Evolutionary conservation across 1,140 invertebrate species (phyloP), one percentile per base, ranked within the genome.

Genomic region (Hydropsyche tenuis): DNA sequence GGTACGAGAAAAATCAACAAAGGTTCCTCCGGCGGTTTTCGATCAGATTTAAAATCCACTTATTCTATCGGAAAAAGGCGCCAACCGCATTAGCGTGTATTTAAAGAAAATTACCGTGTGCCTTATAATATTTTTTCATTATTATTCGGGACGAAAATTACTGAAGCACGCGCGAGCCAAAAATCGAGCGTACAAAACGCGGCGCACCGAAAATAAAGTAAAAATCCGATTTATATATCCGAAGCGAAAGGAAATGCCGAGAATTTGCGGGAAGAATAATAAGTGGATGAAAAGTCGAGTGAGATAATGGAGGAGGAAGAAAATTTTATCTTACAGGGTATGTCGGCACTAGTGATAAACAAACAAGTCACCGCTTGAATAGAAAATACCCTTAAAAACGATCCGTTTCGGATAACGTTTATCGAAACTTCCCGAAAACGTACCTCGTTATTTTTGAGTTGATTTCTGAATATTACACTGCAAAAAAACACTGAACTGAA

Each of bases 241-340:
- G 74, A 25, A 48, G 30, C 65, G 45, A 63, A 53, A 73, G 70
- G 72, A 75, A 75, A 75, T 70, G 71, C 65, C 53, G 74, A 9
- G 53, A 75, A 48, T 69, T 51, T 75, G 74, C 72, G 74, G 46
- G 9, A 51, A 68, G 74, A 75, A 75, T 75, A 75, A 73, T 73
- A 75, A 75, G 45, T 69, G 68, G 71, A 65, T 51, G 69, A 69
- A 71, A 70, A 56, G 63, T 71, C 30, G 74, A 66, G 70, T 46
- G 53, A 66, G 69, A 75, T 70, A 65, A 75, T 69, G 64, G 62
- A 66, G 51, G 51, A 68, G 51, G 51, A 73, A 69, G 72, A 69
- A 56, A 30, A 70, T 70, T 70, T 70, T 70, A 70, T 70, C 68
- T 70, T 37, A 48, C 51, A 27, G 48, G 48, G 43, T 70, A 48